These are phyloP conservation scores for Dromaius novaehollandiae DNA, from an alignment of 2,113 vertebrate genomes.

Conservation along the genomic window DNA sequence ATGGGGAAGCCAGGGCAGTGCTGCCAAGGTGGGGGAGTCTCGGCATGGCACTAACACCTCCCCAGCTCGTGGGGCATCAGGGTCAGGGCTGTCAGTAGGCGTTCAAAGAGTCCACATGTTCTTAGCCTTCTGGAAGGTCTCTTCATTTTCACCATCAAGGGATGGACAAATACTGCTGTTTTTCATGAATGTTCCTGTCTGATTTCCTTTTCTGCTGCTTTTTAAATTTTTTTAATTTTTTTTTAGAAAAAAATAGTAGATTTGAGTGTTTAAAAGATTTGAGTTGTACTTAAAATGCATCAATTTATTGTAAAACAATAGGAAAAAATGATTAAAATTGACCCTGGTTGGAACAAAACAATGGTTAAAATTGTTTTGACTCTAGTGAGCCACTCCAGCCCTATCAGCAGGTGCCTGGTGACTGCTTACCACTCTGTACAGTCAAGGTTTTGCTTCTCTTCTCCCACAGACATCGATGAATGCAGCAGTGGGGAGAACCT, in stretches of 20 bases:
- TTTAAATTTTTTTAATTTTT: not conserved
- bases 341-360: not conserved
- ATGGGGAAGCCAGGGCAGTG: not conserved
- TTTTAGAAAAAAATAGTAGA: not conserved
- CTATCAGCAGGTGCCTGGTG: not conserved
- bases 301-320: not conserved
- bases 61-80: not conserved
- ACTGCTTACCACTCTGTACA: too few species aligned
- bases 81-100: not conserved
- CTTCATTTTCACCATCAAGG: rapidly evolving
- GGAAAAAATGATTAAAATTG: not conserved
- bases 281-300: not conserved
- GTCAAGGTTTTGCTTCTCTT: not conserved
- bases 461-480: slow-evolving; percentile 87
- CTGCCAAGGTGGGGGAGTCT: not conserved
- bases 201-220: not conserved
- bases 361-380: not conserved
- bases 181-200: not conserved
- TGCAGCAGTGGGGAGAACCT: slow-evolving; percentile 88
- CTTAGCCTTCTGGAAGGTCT: not conserved
- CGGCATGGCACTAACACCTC: not conserved
- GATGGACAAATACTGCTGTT: not conserved
- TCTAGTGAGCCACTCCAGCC: not conserved
- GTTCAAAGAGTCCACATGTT: rapidly evolving
- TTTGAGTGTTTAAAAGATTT: not conserved